A percentile compares a stretch with the other conserved stretches of the same genome.
These are phyloP conservation scores for Diarsia rubi DNA, from an alignment of 2,888 invertebrate species.

Conservation along the genomic window DNA sequence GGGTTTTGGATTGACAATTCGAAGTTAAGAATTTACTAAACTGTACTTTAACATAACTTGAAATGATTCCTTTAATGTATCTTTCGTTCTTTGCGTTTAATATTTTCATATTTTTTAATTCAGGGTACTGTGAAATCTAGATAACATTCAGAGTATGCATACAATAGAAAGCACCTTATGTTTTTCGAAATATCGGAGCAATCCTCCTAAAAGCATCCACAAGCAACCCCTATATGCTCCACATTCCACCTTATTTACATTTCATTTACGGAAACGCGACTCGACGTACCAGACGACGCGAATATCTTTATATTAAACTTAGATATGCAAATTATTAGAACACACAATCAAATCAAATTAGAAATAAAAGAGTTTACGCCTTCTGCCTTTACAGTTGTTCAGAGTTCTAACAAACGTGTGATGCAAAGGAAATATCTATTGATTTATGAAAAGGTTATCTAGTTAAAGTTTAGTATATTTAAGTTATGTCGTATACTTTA, in stretches of 20 bases:
- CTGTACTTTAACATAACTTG: not conserved
- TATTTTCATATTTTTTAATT: not conserved
- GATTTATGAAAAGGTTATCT: no score
- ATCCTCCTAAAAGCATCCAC: slow-evolving; percentile 12
- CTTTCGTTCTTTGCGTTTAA: not conserved
- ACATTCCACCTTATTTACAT: slow-evolving; percentile 81
- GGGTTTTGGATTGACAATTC: not conserved
- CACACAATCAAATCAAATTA: slow-evolving; percentile 37
- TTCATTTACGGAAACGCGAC: slow-evolving; percentile 80
- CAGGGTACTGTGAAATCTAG: not conserved
- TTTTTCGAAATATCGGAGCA: slow-evolving; percentile 15
- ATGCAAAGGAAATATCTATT: not conserved
- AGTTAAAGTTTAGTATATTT: not conserved
- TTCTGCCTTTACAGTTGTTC: not conserved
- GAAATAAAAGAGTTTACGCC: not conserved
- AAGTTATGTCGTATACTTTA: not conserved
- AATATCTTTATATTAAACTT: slow-evolving; percentile 35
- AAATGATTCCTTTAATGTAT: not conserved
- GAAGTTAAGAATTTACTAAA: no score
- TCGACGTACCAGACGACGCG: slow-evolving; percentile 57
- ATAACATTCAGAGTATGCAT: not conserved
- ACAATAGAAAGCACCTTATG: slow-evolving; percentile 2
- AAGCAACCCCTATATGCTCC: slow-evolving; percentile 62
- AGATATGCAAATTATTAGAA: slow-evolving; percentile 49
- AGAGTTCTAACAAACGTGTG: not conserved